These are phyloP conservation scores for Cyphomyrus plagiostoma DNA, from an alignment of 2,113 vertebrate species.

Conservation along the genomic window DNA sequence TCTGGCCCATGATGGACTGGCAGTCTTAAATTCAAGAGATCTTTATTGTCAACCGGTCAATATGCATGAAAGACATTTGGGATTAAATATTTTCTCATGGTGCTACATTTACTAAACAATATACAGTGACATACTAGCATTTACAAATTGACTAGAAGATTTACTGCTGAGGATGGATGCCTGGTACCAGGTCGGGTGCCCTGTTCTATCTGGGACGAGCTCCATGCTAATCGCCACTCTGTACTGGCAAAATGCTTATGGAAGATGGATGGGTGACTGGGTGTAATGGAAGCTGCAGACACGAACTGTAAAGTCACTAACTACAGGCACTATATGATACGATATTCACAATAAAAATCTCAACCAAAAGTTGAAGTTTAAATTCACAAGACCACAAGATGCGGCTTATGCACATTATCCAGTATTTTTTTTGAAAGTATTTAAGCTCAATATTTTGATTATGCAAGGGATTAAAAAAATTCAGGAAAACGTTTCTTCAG, in stretches of 20 bases:
- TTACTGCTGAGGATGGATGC: not conserved
- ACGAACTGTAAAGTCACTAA: not conserved
- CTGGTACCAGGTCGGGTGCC: not conserved
- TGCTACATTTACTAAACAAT: not conserved
- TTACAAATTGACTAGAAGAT: not conserved
- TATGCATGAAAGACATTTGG: not conserved
- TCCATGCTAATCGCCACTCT: not conserved
- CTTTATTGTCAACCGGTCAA: not conserved
- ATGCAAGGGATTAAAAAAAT: not conserved
- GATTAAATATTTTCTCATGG: not conserved
- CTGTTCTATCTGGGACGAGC: not conserved
- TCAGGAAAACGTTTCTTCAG: not conserved
- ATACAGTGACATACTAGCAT: not conserved
- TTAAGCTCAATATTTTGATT: not conserved
- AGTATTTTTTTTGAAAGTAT: not conserved
- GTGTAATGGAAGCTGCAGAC: not conserved
- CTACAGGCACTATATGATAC: not conserved
- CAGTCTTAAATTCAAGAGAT: not conserved
- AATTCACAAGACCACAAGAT: not conserved
- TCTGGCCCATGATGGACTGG: not conserved
- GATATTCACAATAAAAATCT: not conserved
- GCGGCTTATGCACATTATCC: not conserved
- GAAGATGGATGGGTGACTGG: not conserved
- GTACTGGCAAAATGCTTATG: not conserved
- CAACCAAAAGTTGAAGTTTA: not conserved